Base-by-base conservation (phyloP, 2,797 vertebrate genomes). In the Gallinago nigripennis region DNA sequence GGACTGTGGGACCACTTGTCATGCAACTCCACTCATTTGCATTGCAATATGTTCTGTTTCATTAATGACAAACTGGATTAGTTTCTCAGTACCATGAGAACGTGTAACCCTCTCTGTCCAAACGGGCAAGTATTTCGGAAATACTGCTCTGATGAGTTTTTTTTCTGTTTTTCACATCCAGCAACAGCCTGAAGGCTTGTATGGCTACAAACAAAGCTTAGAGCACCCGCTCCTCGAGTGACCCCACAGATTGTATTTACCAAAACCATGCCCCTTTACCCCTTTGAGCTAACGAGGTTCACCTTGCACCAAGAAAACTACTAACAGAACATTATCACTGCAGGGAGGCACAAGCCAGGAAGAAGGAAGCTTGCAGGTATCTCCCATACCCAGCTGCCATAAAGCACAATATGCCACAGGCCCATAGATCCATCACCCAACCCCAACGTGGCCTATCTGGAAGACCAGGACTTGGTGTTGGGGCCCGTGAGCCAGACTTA, bases 1-100 rank as follows among this genome's bases (percentile, higher is more conserved):
- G 69, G 63, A 94, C 90, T 96, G 78, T 70, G 92, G 81, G 95
- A 94, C 82, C 86, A 93, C 93, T 96, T 88, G 78, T 94, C 92
- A 94, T 75, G 87, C 77, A 94, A 73, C 69, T 77, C 43, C 61
- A 73, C 89, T 87, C 88, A 88, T 92, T 86, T 93, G 86, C 90
- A 96, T 87, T 70, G 92, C 82, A 96, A 65, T 95, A 95, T 84
- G 86, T 77, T 91, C 71, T 39, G 48, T 94, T 94, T 94, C 88
- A 93, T 93, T 93, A 96, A 94, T 63, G 71, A 94, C 92, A 94
- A 95, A 92, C 48, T 60, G 82, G 68, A 86, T 93, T 69, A 68
- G 82, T 51, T 90, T 92, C 86, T 85, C 81, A 54, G 41, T 45
- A 81, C 66, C 73, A 64, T 4, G 15, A 87, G 84, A 92, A 60